Evolutionary conservation across 2,797 vertebrate genomes (phyloP), one percentile per base, ranked within the genome.

Genomic region (Eutrigla gurnardus): DNA sequence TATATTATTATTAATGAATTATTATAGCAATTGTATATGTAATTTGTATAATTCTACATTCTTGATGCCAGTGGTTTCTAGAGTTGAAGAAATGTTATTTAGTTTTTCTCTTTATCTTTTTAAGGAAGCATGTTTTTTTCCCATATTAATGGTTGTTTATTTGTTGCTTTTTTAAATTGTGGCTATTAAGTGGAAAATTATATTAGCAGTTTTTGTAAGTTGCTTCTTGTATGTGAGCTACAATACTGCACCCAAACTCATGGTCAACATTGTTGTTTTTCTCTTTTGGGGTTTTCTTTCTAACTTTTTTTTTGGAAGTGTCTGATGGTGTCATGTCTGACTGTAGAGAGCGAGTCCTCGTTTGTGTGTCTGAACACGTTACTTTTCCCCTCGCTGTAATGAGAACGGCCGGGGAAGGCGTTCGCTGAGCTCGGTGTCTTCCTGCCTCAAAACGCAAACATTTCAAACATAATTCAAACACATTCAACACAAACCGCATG

Each of bases 121-220:
- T 93, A 90, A 92, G 90, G 87, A 92, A 91, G 94, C 94, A 95
- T 95, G 95, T 90, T 82, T 89, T 93, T 80, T 68, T 59, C 73
- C 74, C 62, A 84, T 94, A 90, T 92, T 91, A 85, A 86, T 88
- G 88, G 91, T 93, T 88, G 87, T 91, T 92, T 86, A 93, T 95
- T 92, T 25, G 25, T 25, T 25, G 25, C 25, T 93, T 87, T 92
- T 95, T 91, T 92, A 88, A 92, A 91, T 93, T 85, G 91, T 93
- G 91, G 88, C 87, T 92, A 80, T 90, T 93, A 87, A 87, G 91
- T 93, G 80, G 80, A 89, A 88, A 77, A 90, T 85, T 40, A 86
- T 91, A 80, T 88, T 89, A 75, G 89, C 88, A 74, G 73, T 90
- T 93, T 91, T 91, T 92, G 92, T 93, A 92, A 83, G 89, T 90